Evolutionary conservation across 2,888 invertebrate species (phyloP).

Genomic region (Crepidodera aurea): DNA sequence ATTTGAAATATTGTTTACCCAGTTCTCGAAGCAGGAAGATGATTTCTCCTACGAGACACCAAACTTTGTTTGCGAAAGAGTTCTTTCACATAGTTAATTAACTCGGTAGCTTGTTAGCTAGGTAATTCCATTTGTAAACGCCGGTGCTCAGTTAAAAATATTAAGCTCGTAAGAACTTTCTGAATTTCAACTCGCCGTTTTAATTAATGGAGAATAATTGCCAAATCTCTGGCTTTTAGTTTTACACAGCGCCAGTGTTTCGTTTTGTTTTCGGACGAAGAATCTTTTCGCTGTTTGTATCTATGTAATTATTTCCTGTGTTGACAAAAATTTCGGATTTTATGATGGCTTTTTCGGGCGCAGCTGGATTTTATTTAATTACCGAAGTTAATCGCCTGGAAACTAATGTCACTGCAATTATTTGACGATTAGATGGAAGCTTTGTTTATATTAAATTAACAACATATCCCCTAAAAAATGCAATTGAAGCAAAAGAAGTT

Average conservation of each 20-base stretch:
- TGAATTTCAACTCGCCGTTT: constrained; percentile 34
- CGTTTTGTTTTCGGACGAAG: constrained; percentile 6
- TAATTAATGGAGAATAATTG: constrained; percentile 43
- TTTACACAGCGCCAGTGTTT: constrained; percentile 20
- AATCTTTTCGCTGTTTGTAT: not conserved
- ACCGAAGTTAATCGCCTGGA: no score
- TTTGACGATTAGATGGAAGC: no score
- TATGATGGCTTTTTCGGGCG: not conserved
- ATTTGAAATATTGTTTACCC: constrained; percentile 5
- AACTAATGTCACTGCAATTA: no score
- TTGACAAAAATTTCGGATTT: not conserved
- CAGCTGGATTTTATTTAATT: not conserved
- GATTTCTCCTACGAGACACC: constrained; percentile 28
- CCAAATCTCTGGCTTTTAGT: constrained; percentile 26
- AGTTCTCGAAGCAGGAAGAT: not conserved
- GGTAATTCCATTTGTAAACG: constrained; percentile 40
- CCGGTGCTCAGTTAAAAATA: constrained; percentile 35
- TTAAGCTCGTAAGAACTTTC: constrained; percentile 34
- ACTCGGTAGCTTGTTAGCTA: constrained; percentile 42
- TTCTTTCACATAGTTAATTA: constrained; percentile 44
- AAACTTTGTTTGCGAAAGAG: constrained; percentile 39
- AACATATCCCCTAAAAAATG: no score
- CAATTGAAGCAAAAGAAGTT: no score
- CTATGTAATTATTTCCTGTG: not conserved
- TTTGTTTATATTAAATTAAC: no score